Base-by-base conservation (phyloP, 2,113 vertebrate genomes). In the Dromaius novaehollandiae region DNA sequence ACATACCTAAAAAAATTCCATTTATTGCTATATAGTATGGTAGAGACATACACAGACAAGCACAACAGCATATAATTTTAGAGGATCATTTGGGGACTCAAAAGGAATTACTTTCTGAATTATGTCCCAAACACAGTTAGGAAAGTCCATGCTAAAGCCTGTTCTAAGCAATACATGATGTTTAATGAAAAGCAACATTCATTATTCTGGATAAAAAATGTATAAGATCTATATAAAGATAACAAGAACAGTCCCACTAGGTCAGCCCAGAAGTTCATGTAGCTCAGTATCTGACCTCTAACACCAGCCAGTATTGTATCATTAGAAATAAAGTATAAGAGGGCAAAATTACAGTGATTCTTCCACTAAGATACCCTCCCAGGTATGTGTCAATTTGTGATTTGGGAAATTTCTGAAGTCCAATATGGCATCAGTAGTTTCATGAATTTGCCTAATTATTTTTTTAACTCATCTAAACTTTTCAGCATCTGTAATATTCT, bases 1-100 rank as follows among this genome's bases (percentile, higher is more conserved):
- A 36, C 0, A 0, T 51, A 25, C 14, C 9, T 86, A n/a, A 58
- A 66, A 76, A 64, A 42, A 13, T 48, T 28, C 18, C 0, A 0
- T 20, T 13, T 79, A 89, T 91, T 68, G 20, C 20, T 66, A 24
- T 55, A 1, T 44, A 42, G 17, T 68, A 40, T 61, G 14, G 13
- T 75, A 71, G 40, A 78, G 34, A 24, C 7, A 24, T 20, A 9
- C 9, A 71, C 11, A 18, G 46, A 50, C 9, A 6, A 14, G 36
- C 3, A 21, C 10, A 21, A 0, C 0, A 63, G 14, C 15, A 6
- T 60, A 38, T 81, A 90, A 66, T 1, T 71, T 75, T 4, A 56
- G 46, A 75, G 38, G 66, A 63, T 42, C 84, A 65, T 56, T 69
- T 68, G 28, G 64, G 28, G 12, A 32, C 55, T 0, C 0, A 50